Conservation (phyloP, 2,797 vertebrate species). For the Hydrophis major region DNA sequence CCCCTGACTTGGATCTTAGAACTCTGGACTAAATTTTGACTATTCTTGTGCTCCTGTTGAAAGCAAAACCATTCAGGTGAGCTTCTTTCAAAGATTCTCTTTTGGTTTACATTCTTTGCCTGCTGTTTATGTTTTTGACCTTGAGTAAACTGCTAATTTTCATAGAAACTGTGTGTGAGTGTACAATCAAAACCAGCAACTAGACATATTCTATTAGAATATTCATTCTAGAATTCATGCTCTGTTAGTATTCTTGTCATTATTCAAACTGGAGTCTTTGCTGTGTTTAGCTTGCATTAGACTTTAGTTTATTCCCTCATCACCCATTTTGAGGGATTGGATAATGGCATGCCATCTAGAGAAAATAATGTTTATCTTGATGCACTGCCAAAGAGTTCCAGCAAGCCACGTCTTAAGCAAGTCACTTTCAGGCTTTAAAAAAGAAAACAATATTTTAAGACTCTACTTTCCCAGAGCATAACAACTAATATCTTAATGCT, state of each 20-base stretch:
- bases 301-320: not conserved
- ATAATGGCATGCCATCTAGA: not conserved
- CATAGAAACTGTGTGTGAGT: not conserved
- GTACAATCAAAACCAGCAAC: not conserved
- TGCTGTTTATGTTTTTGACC: not conserved
- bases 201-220: not conserved
- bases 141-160: not conserved
- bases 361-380: not conserved
- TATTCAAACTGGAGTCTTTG: not conserved
- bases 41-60: not conserved
- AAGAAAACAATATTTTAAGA: not conserved
- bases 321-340: not conserved
- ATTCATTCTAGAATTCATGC: not conserved
- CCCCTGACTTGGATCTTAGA: not conserved
- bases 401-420: not conserved
- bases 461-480: not conserved
- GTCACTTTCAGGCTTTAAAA: not conserved
- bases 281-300: not conserved
- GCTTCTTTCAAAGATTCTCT: not conserved
- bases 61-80: not conserved
- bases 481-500: slow-evolving; percentile 20
- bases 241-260: not conserved
- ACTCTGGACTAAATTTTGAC: not conserved
- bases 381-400: rapidly evolving
- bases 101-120: not conserved